A percentile compares a stretch with the other conserved stretches of the same genome.
Conservation (phyloP, 2,113 vertebrate genomes). For the Scopus umbretta region DNA sequence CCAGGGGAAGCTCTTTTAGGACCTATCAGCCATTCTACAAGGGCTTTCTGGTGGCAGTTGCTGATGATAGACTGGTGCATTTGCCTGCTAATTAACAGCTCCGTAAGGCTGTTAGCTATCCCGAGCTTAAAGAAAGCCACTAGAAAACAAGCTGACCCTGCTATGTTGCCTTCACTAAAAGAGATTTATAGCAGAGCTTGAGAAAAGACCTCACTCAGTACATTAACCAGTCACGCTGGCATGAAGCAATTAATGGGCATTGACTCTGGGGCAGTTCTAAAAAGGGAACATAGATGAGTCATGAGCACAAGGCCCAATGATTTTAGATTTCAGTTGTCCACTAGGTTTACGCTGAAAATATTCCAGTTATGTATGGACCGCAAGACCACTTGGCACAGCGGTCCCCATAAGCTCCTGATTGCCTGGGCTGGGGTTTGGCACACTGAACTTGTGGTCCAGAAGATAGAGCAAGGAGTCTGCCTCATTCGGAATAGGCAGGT, state of each 20-base stretch:
- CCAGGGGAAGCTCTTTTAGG: background rate
- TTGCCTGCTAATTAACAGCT: background rate
- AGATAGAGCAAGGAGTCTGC: background rate
- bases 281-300: background rate
- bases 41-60: background rate
- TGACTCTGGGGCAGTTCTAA: background rate
- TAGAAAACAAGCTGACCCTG: background rate
- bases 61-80: background rate
- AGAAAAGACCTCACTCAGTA: background rate
- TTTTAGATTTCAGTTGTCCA: background rate
- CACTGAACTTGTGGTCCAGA: background rate
- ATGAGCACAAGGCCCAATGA: background rate
- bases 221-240: background rate
- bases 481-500: background rate
- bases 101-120: background rate
- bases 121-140: background rate
- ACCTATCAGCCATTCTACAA: background rate
- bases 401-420: background rate
- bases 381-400: background rate
- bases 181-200: background rate
- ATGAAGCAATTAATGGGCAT: background rate
- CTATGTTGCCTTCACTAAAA: background rate
- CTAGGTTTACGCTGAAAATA: background rate
- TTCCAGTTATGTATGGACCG: background rate
- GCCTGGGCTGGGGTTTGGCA: background rate